Evolutionary conservation across 2,797 vertebrate species (phyloP), one percentile per base, ranked within the genome.

Genomic region (Okamejei kenojei): DNA sequence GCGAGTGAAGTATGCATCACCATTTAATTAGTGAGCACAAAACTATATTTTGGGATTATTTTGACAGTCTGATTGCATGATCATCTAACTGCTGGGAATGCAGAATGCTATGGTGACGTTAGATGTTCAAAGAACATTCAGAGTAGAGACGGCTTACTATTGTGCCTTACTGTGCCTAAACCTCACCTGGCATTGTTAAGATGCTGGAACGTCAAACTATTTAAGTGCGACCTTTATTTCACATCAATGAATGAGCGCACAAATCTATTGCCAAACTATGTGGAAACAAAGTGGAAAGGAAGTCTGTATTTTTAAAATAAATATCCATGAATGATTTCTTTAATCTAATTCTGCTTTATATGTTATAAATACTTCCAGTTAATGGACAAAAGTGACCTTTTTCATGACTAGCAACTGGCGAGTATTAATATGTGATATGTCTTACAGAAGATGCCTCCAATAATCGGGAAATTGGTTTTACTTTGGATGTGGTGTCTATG

Each of bases 371-470:
- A 35, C 35, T 45, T 23, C 74, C 38, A 58, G 26, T 54, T 45
- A 68, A 71, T 76, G 45, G 90, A 92, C 17, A 76, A 76, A 76
- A 76, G 7, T 76, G 73, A 92, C 71, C 65, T 92, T 76, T 92
- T 61, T 10, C 45, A 21, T 21, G 15, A n/a, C 71, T 54, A 58
- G 90, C 45, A 92, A 54, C 38, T 91, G 38, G 29, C 58, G 71
- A 92, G 38, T 76, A 74, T 58, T 54, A 92, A 92, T 23, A 76
- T 54, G 23, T 15, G 13, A n/a, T 74, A 19, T n/a, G 13, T 92
- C 38, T 92, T 92, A 26, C 10, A 45, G 65, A 29, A 76, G 21
- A 19, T 35, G 32, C 35, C 65, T 92, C 68, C n/a, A 71, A 76
- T 58, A 29, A 54, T n/a, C 11, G 74, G 65, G 35, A 61, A 86